These are phyloP conservation scores for Oasisia sp. DNA, from an alignment of 2,888 invertebrate genomes.

Conservation along the genomic window DNA sequence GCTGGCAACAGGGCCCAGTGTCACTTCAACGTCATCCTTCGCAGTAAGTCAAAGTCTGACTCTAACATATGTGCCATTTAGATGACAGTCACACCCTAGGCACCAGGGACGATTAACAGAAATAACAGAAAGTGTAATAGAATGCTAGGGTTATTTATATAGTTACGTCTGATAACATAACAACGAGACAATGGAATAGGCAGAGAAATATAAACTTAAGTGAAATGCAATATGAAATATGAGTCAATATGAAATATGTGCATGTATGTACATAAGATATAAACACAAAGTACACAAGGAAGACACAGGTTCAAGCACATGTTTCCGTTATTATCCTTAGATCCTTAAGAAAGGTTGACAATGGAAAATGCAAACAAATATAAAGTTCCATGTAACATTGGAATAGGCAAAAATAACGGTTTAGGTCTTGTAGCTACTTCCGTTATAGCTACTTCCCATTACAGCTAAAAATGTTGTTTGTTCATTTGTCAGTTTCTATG, in stretches of 20 bases:
- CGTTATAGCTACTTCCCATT: too few species aligned
- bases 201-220: neutral
- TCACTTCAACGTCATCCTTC: conserved; percentile 22
- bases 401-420: too few species aligned
- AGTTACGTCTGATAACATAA: neutral
- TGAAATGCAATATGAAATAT: neutral
- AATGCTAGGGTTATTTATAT: neutral
- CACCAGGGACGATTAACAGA: neutral
- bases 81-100: neutral
- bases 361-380: neutral
- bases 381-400: neutral
- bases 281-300: too few species aligned
- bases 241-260: too few species aligned
- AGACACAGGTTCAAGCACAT: too few species aligned
- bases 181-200: neutral
- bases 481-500: too few species aligned
- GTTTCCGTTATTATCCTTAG: too few species aligned
- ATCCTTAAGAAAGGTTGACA: neutral
- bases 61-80: neutral
- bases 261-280: too few species aligned
- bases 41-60: conserved; percentile 13
- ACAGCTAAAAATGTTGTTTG: too few species aligned
- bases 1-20: conserved; percentile 20
- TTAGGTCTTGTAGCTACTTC: too few species aligned
- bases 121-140: neutral